phyloP scores from a whole-genome alignment of 2,888 invertebrate genomes.

The Campoplex nolae region DNA sequence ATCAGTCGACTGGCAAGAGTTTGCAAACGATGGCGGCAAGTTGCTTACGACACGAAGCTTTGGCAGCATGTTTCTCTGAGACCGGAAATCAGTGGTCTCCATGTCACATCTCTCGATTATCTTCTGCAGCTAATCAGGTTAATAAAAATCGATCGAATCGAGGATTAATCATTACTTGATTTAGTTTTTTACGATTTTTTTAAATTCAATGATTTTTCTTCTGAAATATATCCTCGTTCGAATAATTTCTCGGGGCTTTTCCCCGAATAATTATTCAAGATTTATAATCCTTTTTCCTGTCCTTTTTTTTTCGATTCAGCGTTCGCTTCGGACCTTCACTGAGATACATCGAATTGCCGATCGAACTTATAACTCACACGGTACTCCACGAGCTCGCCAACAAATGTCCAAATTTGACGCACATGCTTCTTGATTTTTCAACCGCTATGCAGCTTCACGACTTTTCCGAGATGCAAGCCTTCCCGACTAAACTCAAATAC shows the following conservation, averaged over 20 bases:
- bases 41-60: slow-evolving; percentile 97
- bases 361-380: slow-evolving; percentile 98
- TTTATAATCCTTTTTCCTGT: neutral
- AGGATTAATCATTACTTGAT: neutral
- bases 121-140: slow-evolving; percentile 93
- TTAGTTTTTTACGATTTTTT: neutral
- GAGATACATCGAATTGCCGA: slow-evolving; percentile 96
- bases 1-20: slow-evolving; percentile 97
- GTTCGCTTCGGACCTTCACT: slow-evolving; percentile 95
- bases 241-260: neutral
- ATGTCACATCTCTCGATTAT: slow-evolving; percentile 95
- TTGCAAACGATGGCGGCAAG: slow-evolving; percentile 97
- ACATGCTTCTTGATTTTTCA: slow-evolving; percentile 98
- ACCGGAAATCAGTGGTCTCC: slow-evolving; percentile 98
- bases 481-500: slow-evolving; percentile 98
- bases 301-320: slow-evolving; percentile 81
- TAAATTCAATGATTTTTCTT: neutral
- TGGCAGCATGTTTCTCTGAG: slow-evolving; percentile 98
- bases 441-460: slow-evolving; percentile 99
- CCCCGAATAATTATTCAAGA: neutral
- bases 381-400: slow-evolving; percentile 98
- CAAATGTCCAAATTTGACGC: slow-evolving; percentile 97
- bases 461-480: slow-evolving; percentile 99
- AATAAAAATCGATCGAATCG: slow-evolving; percentile 35
- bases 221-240: neutral